Evolutionary conservation across 2,888 invertebrate species (phyloP), one percentile per base, ranked within the genome.

Genomic region (Pristionchus entomophagus): DNA sequence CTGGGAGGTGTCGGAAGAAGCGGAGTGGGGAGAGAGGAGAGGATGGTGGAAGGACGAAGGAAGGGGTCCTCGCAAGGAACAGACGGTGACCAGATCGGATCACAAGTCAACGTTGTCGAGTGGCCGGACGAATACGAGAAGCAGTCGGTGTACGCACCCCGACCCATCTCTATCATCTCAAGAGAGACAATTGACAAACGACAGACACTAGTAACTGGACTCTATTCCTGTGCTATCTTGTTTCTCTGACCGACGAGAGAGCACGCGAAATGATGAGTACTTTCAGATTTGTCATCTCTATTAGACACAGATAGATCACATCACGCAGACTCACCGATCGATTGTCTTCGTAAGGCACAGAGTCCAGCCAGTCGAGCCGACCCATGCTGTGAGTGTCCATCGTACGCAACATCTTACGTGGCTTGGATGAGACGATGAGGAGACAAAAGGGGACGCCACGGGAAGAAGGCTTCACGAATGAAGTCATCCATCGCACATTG

Each of bases 141-240:
- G 59, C 82, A 82, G 49, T 82, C 82, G 3, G 82, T 82, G 82
- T 82, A 82, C n/a, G 59, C 56, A 59, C 82, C 82, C 19, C 82
- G 82, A 82, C 56, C 82, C 59, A 82, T 38, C 38, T 56, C 59
- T n/a, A 35, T n/a, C 53, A 53, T 51, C 49, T 49, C n/a, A 32
- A 65, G 35, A 65, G 26, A 73, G 10, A n/a, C 19, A 41, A 35
- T 62, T 14, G n/a, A n/a, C n/a, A n/a, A n/a, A n/a, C n/a, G n/a
- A n/a, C n/a, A n/a, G n/a, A n/a, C n/a, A n/a, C n/a, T n/a, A n/a
- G n/a, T n/a, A n/a, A n/a, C n/a, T n/a, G n/a, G n/a, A n/a, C n/a
- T n/a, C n/a, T n/a, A n/a, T n/a, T n/a, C n/a, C n/a, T n/a, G n/a
- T n/a, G n/a, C n/a, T n/a, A n/a, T n/a, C n/a, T n/a, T n/a, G n/a